These are phyloP conservation scores for Alethe diademata DNA, from an alignment of 2,113 vertebrate genomes.

Conservation along the genomic window DNA sequence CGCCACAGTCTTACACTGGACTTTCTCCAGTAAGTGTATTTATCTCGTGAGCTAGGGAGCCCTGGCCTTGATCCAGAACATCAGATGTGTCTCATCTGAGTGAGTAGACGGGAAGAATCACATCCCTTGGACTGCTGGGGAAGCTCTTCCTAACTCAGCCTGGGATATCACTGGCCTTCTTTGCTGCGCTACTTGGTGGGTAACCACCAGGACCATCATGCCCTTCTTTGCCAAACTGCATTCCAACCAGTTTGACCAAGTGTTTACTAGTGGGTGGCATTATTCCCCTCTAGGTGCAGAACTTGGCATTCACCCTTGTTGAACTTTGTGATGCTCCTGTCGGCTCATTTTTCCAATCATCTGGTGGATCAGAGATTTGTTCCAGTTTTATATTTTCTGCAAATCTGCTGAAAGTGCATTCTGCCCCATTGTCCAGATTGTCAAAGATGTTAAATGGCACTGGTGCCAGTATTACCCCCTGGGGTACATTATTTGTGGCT, in stretches of 20 bases:
- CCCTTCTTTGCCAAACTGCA: neutral
- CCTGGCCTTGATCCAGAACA: neutral
- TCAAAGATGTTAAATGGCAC: neutral
- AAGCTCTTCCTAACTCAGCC: neutral
- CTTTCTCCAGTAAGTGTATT: neutral
- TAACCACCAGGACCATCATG: fast-evolving
- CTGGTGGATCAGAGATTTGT: neutral
- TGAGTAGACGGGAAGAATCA: neutral
- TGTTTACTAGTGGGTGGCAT: neutral
- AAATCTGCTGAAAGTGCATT: neutral
- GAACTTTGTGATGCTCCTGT: neutral
- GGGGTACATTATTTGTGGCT: neutral
- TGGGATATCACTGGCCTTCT: neutral
- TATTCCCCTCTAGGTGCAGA: neutral
- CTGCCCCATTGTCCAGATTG: neutral
- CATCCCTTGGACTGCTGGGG: neutral
- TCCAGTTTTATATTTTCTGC: neutral
- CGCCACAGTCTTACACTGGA: neutral
- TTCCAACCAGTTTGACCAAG: neutral
- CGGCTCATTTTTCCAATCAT: neutral
- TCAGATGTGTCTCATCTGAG: neutral
- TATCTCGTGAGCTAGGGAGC: neutral
- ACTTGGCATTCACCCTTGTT: neutral
- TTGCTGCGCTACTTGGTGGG: neutral
- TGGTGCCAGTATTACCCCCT: neutral